These are phyloP conservation scores for Timema podura DNA, from an alignment of 2,888 invertebrate species.

Conservation along the genomic window DNA sequence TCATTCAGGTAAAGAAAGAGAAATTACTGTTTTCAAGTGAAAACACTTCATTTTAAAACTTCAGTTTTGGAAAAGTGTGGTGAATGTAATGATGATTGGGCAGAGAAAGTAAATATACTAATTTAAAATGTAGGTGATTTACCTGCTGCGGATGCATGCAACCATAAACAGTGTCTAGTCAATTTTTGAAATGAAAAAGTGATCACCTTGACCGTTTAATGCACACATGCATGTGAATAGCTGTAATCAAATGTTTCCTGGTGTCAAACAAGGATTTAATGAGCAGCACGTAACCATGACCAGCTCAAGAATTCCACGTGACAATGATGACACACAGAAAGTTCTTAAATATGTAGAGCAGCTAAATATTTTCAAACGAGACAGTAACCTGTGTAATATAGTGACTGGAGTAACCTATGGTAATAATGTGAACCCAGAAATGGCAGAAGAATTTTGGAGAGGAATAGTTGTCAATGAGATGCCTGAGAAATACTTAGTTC, in stretches of 20 bases:
- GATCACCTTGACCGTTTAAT: no score
- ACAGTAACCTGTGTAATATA: neutral
- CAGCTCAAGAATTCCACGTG: neutral
- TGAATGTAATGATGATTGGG: neutral
- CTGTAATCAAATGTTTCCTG: constrained; percentile 8
- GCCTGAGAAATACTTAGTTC: neutral
- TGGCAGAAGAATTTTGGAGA: neutral
- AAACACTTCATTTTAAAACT: neutral
- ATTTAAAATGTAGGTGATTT: constrained; percentile 8
- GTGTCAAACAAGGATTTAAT: constrained; percentile 1
- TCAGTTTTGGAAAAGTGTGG: neutral
- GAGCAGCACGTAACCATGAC: constrained; percentile 10
- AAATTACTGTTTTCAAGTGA: neutral
- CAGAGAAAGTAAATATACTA: constrained; percentile 11
- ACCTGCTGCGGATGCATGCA: constrained; percentile 9
- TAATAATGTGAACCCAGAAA: constrained; percentile 6
- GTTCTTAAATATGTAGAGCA: neutral
- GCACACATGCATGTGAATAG: constrained; percentile 14
- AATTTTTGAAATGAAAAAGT: constrained; percentile 4
- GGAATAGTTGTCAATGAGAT: constrained; percentile 8
- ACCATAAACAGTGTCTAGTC: constrained; percentile 11
- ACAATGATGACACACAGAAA: constrained; percentile 12
- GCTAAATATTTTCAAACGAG: neutral
- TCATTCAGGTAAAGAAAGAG: constrained; percentile 4
- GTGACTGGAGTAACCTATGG: constrained; percentile 6